These are phyloP conservation scores for Sebastes fasciatus DNA, from an alignment of 2,113 vertebrate species.

Conservation along the genomic window DNA sequence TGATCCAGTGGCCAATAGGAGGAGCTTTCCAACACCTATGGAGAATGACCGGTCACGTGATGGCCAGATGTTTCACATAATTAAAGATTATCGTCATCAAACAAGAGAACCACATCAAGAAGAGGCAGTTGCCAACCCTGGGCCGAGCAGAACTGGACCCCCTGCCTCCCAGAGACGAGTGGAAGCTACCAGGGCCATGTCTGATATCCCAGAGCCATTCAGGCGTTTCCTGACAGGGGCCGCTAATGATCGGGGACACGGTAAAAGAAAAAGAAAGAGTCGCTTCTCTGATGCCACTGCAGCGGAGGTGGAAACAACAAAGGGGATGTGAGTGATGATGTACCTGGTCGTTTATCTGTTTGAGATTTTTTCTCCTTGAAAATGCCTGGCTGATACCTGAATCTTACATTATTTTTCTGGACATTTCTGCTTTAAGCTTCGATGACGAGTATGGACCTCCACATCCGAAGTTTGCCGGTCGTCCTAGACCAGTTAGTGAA, in stretches of 20 bases:
- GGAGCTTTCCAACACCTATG: conserved; percentile 12
- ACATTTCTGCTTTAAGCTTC: conserved; percentile 48
- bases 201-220: conserved; percentile 79
- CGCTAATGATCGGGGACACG: neutral
- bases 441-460: conserved; percentile 23
- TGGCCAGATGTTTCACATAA: conserved; percentile 21
- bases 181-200: conserved; percentile 44
- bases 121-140: neutral
- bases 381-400: neutral
- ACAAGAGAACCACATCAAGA: neutral
- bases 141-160: conserved; percentile 22
- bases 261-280: conserved; percentile 77
- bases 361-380: neutral
- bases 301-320: conserved; percentile 70
- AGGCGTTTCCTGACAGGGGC: conserved; percentile 69
- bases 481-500: conserved; percentile 13
- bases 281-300: conserved; percentile 81
- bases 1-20: conserved; percentile 57
- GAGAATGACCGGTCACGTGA: conserved; percentile 8
- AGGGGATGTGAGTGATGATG: conserved; percentile 63
- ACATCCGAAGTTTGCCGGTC: conserved; percentile 28
- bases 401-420: neutral
- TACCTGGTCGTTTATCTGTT: neutral
- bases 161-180: conserved; percentile 23
- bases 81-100: conserved; percentile 57